These are phyloP conservation scores for Hoplodrina blanda DNA, from an alignment of 2,888 invertebrate genomes.

Conservation along the genomic window DNA sequence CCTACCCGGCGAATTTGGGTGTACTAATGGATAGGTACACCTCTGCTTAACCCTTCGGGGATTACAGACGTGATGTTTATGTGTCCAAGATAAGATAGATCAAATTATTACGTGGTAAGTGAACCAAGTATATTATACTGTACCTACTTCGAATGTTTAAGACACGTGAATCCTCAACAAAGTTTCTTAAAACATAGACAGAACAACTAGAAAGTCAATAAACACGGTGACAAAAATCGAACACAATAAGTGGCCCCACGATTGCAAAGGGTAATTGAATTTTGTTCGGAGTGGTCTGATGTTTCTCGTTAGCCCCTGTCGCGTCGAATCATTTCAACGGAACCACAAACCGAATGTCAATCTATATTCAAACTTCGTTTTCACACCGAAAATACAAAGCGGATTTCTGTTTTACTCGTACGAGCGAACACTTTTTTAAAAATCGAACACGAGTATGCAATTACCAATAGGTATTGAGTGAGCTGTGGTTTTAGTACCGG, in stretches of 20 bases:
- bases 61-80: too few relatives aligned
- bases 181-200: slow-evolving; percentile 10
- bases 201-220: slow-evolving; percentile 33
- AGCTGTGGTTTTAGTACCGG: slow-evolving; percentile 21
- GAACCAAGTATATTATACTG: not conserved
- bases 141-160: not conserved
- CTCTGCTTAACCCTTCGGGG: too few relatives aligned
- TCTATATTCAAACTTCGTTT: slow-evolving; percentile 72
- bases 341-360: slow-evolving; percentile 71
- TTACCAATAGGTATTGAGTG: slow-evolving; percentile 43
- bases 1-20: too few relatives aligned
- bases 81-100: too few relatives aligned
- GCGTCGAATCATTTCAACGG: slow-evolving; percentile 69
- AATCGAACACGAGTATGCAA: slow-evolving; percentile 61
- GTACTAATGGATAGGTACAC: too few relatives aligned
- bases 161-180: not conserved
- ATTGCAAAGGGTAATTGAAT: slow-evolving; percentile 71
- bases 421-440: slow-evolving; percentile 52
- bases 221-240: slow-evolving; percentile 58
- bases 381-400: slow-evolving; percentile 69
- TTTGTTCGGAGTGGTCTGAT: slow-evolving; percentile 65
- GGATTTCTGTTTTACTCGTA: slow-evolving; percentile 58
- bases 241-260: slow-evolving; percentile 67
- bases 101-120: too few relatives aligned
- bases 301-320: slow-evolving; percentile 75